Evolutionary conservation across 2,888 invertebrate species (phyloP), one percentile per base, ranked within the genome.

Genomic region (Argyresthia albistria): DNA sequence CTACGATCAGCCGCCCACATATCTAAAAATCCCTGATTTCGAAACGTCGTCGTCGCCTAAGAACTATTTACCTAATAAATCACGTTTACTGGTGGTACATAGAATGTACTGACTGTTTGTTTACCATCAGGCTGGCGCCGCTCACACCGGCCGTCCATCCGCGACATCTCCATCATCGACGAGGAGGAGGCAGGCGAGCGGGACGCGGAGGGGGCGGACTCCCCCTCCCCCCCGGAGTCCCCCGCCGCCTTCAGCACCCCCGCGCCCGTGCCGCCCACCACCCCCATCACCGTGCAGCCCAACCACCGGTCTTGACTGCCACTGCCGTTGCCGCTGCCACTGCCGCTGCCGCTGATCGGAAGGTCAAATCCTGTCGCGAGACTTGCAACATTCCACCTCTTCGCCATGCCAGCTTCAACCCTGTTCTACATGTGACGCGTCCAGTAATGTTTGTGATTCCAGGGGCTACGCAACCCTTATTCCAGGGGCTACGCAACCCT

Each of bases 131-230:
- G 93, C 54, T 95, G 95, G 95, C 90, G 93, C 14, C 90, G 94
- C 59, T 92, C 93, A 50, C 93, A 95, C 67, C 88, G 95, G 56
- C 95, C 95, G 4, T 95, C 95, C 0, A 93, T 96, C 53, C 90
- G 95, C 49, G 95, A 95, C 73, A 95, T 96, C 57, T 94, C 95
- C 58, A 95, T 96, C 72, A 94, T 95, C 70, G 93, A 95, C 66
- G 95, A 95, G 68, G 93, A 93, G 64, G 94, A 94, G 59, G 90
- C 93, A 59, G 90, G 90, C 25, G 93, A 92, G 56, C 73, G 76
- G 4, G 87, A 83, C 57, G 78, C 75, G 11, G 88, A 84, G 59
- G 71, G 66, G 0, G 67, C 62, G 1, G 64, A 66, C 4, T 57
- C 63, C 14, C 66, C 70, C 6, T 66, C 69, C 7, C 67, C 71